Base-by-base conservation (phyloP, 1,140 invertebrate genomes). In the Cydia amplana region DNA sequence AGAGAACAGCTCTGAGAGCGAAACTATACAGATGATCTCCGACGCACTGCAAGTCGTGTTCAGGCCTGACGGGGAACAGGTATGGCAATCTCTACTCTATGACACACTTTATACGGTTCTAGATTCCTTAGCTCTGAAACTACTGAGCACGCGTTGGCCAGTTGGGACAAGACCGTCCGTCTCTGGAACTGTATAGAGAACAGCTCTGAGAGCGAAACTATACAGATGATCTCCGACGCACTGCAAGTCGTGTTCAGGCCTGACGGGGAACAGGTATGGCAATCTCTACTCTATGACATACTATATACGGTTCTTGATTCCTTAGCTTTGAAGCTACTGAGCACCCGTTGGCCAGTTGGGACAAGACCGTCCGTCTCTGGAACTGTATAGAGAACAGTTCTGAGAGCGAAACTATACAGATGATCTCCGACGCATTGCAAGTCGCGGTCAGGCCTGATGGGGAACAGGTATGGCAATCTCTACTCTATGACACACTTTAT, bases 161-260 rank as follows among this genome's bases (percentile, higher is more conserved):
- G 97, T 20, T 99, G 98, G 98, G 99, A 99, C 88, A 97, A 97
- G 90, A 98, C 98, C 0, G 92, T 99, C 0, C 95, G 96, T 82
- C 91, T 99, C 28, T 99, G 98, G 98, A 97, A 99, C 82, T 94
- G 93, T 72, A 84, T 94, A n/a, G 97, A 98, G 87, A 95, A 94
- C 76, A 96, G 96, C 72, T 95, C 95, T 0, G 94, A 94, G n/a
- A 96, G 96, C 81, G 98, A 99, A 93, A 96, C 96, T 0, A 95
- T 99, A 64, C 93, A 95, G 76, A 90, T 99, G 0, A 93, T 93
- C 2, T 93, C 96, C 2, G 98, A 99, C 93, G 98, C 97, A 1
- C 93, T 99, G 1, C 96, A 95, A 81, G 96, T 99, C 1, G 94
- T 94, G 2, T 99, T 97, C 82, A 95, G 96, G 83, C 98, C 98